Conservation (phyloP, 92 coral and sea anemone genomes). For the Muricea muricata region DNA sequence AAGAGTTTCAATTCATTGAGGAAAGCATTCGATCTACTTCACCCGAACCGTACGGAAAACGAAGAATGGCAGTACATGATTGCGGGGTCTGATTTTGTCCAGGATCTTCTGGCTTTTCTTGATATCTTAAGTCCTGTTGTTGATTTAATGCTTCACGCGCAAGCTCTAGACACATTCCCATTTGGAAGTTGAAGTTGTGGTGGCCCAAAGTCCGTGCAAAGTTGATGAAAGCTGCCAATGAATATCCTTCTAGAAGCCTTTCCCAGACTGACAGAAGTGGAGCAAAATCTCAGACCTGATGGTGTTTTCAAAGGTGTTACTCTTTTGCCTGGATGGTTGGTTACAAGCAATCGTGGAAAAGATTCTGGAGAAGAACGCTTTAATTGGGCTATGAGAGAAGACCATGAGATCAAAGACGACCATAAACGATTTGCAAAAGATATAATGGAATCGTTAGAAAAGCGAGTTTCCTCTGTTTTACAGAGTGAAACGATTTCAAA, state of each 20-base stretch:
- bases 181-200: constrained; percentile 42
- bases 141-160: constrained; percentile 40
- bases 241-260: constrained; percentile 8
- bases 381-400: constrained; percentile 42
- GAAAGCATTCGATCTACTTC: constrained; percentile 1
- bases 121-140: constrained; percentile 21
- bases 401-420: constrained; percentile 40
- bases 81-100: constrained; percentile 2
- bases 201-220: constrained; percentile 19
- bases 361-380: constrained; percentile 38
- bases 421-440: constrained; percentile 35
- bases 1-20: neutral
- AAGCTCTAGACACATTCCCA: constrained; percentile 44
- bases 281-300: neutral
- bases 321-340: constrained; percentile 47
- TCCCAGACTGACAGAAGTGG: constrained; percentile 33
- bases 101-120: constrained; percentile 12
- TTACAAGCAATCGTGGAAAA: constrained; percentile 42
- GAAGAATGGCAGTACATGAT: constrained; percentile 23
- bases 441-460: neutral
- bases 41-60: neutral
- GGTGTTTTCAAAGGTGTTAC: constrained; percentile 31
- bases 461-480: constrained; percentile 7
- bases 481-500: constrained; percentile 20
- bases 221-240: constrained; percentile 28